These are phyloP conservation scores for Ibycter americanus DNA, from an alignment of 2,797 vertebrate genomes.

Conservation along the genomic window DNA sequence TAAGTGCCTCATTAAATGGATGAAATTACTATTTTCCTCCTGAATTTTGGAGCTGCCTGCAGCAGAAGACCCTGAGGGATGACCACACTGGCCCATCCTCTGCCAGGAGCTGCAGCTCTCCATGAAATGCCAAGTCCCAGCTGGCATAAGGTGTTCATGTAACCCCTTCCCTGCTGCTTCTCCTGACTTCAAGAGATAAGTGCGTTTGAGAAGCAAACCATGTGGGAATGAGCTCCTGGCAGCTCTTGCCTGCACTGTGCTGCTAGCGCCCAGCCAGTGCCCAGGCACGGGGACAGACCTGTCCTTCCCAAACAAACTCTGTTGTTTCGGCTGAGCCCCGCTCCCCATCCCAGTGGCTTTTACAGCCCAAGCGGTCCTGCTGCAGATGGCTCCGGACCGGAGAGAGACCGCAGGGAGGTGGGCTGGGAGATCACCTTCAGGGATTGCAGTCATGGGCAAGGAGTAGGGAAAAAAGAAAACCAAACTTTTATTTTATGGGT, in stretches of 20 bases:
- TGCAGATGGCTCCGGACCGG: fast-evolving
- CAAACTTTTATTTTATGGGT: neutral
- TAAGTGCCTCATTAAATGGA: neutral
- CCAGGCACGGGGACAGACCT: fast-evolving
- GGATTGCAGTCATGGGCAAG: neutral
- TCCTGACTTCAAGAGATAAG: neutral
- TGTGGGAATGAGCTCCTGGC: neutral
- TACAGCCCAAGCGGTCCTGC: neutral
- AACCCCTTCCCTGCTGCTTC: neutral
- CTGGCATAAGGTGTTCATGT: neutral
- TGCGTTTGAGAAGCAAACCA: neutral
- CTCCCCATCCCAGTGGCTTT: neutral
- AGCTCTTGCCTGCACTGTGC: neutral
- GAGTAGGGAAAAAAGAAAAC: neutral
- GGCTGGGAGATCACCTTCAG: neutral
- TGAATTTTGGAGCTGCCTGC: neutral
- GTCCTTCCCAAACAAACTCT: neutral
- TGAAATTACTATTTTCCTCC: neutral
- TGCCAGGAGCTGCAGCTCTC: neutral
- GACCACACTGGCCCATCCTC: fast-evolving
- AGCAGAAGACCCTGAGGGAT: neutral
- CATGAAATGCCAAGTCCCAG: neutral
- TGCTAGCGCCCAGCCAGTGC: neutral
- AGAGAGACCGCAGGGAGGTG: neutral
- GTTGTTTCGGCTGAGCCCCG: neutral